Percentiles rank a stretch among this genome's conserved stretches.
Evolutionary conservation across 2,797 vertebrate species (phyloP).

Genomic region (Remorina albescens): DNA sequence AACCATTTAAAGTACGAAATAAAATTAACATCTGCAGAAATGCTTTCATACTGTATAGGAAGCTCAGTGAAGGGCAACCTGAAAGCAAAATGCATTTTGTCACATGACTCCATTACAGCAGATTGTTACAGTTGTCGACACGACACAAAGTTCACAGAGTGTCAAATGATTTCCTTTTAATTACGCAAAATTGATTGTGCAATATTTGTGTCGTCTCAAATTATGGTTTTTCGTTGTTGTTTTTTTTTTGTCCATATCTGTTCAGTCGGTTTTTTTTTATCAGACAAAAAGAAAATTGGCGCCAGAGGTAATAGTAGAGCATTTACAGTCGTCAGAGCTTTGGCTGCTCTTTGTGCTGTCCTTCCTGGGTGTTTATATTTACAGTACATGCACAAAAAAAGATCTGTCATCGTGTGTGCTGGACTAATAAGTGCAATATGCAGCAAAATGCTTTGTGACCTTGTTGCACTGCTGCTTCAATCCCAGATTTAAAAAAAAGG

Average conservation of each 20-base stretch:
- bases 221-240: neutral
- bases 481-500: too few relatives aligned
- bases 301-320: conserved; percentile 14
- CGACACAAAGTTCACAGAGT: neutral
- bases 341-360: conserved; percentile 38
- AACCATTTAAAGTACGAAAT: neutral
- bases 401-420: conserved; percentile 1
- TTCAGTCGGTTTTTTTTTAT: neutral
- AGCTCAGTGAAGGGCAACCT: neutral
- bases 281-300: conserved; percentile 12
- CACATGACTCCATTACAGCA: neutral
- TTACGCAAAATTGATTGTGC: too few relatives aligned
- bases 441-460: conserved; percentile 17
- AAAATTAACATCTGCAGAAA: neutral
- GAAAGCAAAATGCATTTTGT: neutral
- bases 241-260: neutral
- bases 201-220: neutral
- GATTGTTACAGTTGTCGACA: neutral
- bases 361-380: neutral
- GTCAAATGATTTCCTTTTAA: neutral
- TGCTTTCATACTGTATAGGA: neutral
- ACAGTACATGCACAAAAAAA: conserved; percentile 15
- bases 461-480: conserved; percentile 15
- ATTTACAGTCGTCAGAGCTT: conserved; percentile 30
- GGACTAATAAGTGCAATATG: neutral